phyloP scores from a whole-genome alignment of 2,888 invertebrate genomes.

The Leptopilina drosophilae region DNA sequence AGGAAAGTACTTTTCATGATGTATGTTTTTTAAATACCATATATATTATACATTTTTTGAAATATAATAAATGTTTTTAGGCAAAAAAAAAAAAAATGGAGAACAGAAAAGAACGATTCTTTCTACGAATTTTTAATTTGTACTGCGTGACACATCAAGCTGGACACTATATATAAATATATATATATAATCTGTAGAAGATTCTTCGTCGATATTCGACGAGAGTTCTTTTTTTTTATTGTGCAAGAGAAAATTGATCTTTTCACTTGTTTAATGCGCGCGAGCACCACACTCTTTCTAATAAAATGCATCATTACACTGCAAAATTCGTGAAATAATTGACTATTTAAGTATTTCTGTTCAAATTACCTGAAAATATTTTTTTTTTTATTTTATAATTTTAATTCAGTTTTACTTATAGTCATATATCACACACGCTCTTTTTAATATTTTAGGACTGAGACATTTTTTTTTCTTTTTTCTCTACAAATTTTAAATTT shows the following conservation, averaged over 20 bases:
- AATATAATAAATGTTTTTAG: conserved; percentile 41
- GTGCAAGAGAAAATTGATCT: conserved; percentile 34
- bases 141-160: conserved; percentile 35
- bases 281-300: conserved; percentile 34
- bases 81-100: conserved; percentile 28
- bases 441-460: not conserved
- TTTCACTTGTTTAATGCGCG: conserved; percentile 40
- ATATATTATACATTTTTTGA: conserved; percentile 39
- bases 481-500: not conserved
- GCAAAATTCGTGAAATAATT: conserved; percentile 35
- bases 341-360: conserved; percentile 30
- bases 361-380: not conserved
- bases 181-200: conserved; percentile 16
- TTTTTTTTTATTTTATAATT: not conserved
- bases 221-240: conserved; percentile 16
- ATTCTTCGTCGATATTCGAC: conserved; percentile 37
- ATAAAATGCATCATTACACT: conserved; percentile 40
- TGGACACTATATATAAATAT: conserved; percentile 9
- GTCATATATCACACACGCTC: not conserved
- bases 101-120: conserved; percentile 23
- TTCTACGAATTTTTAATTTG: conserved; percentile 41
- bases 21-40: conserved; percentile 39
- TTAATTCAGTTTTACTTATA: not conserved
- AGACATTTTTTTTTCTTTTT: not conserved
- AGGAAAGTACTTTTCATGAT: conserved; percentile 34